phyloP scores from a whole-genome alignment of 2,797 vertebrate species.

The Scolopax bukidnonensis region DNA sequence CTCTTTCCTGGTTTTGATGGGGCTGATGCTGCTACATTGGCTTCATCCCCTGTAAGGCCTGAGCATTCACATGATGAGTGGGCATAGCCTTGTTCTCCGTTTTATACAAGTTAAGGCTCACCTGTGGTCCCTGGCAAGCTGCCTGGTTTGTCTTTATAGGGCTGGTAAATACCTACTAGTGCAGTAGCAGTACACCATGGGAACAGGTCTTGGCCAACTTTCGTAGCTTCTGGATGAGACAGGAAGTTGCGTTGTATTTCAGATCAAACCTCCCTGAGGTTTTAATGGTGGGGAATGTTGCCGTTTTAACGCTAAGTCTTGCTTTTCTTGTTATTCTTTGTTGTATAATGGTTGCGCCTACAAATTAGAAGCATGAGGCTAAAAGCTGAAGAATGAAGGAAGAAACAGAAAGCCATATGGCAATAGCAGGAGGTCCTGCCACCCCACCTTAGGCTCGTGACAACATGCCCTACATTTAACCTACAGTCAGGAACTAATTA shows the following conservation, averaged over 20 bases:
- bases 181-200: neutral
- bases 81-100: neutral
- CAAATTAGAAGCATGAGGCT: constrained; percentile 26
- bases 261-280: neutral
- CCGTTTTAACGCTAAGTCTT: neutral
- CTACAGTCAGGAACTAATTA: constrained; percentile 74
- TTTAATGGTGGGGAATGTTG: constrained; percentile 4
- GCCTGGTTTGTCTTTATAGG: neutral
- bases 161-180: neutral
- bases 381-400: constrained; percentile 51
- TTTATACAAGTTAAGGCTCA: neutral
- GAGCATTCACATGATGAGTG: neutral
- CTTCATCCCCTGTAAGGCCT: neutral
- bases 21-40: neutral
- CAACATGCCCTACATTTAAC: constrained; percentile 73
- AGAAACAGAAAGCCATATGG: constrained; percentile 64
- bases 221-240: neutral
- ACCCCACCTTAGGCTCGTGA: constrained; percentile 66
- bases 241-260: neutral
- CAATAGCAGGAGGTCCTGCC: constrained; percentile 66
- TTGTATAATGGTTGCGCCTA: neutral
- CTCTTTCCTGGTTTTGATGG: neutral
- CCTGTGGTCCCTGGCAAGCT: neutral
- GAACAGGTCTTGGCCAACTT: neutral
- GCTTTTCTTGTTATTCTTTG: neutral